Evolutionary conservation across 1,140 invertebrate species (phyloP).

Genomic region (Aphaenogaster ashmeadi): DNA sequence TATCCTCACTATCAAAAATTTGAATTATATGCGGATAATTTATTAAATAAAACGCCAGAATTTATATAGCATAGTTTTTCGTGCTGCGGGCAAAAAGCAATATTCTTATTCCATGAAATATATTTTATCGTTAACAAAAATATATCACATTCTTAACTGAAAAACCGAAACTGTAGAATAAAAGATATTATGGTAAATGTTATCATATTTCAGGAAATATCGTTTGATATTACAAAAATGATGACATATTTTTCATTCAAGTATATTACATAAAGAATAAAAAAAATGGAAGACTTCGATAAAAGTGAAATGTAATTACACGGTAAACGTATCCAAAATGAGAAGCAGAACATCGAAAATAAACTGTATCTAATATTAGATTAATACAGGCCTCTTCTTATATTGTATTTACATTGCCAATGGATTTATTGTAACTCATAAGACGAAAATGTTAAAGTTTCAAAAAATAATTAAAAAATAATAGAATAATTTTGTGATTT

Average conservation of each 20-base stretch:
- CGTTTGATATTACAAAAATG: not conserved
- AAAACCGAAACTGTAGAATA: not conserved
- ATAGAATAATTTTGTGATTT: slow-evolving; percentile 1
- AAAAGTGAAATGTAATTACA: slow-evolving; percentile 29
- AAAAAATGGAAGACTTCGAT: slow-evolving; percentile 38
- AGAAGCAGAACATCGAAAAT: not conserved
- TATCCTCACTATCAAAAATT: not conserved
- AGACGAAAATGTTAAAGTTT: not conserved
- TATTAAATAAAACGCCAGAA: not conserved
- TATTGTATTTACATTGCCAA: not conserved
- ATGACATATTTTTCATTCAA: slow-evolving; percentile 18
- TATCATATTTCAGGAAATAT: not conserved
- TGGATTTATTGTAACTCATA: not conserved
- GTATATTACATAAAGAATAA: not conserved
- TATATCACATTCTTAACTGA: not conserved
- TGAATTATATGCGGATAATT: not conserved
- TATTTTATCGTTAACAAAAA: not conserved
- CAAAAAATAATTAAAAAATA: slow-evolving; percentile 13
- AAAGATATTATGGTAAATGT: not conserved
- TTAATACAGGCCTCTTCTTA: not conserved
- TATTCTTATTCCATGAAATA: not conserved
- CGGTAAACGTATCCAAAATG: not conserved
- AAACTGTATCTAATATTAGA: slow-evolving; percentile 31
- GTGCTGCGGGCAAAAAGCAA: not conserved
- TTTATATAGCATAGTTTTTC: not conserved